phyloP scores from a whole-genome alignment of 2,797 vertebrate species.

The Florisuga fusca region DNA sequence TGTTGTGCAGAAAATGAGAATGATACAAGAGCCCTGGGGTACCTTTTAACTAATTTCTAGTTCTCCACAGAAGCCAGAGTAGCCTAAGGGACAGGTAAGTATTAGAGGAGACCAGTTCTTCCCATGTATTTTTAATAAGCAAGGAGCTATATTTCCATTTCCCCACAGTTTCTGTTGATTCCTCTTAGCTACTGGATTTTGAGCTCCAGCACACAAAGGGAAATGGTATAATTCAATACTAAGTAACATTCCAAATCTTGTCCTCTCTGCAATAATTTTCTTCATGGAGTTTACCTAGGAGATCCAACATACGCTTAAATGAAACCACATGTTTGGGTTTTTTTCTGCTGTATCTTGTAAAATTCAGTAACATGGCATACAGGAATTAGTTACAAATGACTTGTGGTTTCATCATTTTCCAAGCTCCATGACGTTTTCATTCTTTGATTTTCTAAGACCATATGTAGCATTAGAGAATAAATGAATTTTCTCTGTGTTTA shows the following conservation, averaged over 20 bases:
- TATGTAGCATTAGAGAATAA: background rate
- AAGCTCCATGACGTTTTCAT: background rate
- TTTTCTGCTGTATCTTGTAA: slow-evolving; percentile 39
- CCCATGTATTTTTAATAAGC: background rate
- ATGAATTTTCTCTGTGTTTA: background rate
- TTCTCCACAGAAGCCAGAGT: background rate
- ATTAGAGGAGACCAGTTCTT: background rate
- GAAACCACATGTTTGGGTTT: slow-evolving; percentile 12
- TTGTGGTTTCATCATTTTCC: slow-evolving; percentile 48
- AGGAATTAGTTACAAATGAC: slow-evolving; percentile 61
- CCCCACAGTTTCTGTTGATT: background rate
- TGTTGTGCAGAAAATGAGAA: background rate
- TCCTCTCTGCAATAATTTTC: background rate
- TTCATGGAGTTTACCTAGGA: background rate
- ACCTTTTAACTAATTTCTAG: background rate
- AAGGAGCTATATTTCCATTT: background rate
- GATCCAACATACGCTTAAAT: slow-evolving; percentile 19
- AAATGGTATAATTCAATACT: background rate
- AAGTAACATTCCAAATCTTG: background rate
- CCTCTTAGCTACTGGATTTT: background rate
- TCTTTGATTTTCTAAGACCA: slow-evolving; percentile 48
- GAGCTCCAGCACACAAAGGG: background rate
- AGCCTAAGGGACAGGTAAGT: background rate
- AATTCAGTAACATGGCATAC: slow-evolving; percentile 28
- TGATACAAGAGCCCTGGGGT: background rate